Evolutionary conservation across 2,888 invertebrate genomes (phyloP), one percentile per base, ranked within the genome.

Genomic region (Cyclophora albipunctata): DNA sequence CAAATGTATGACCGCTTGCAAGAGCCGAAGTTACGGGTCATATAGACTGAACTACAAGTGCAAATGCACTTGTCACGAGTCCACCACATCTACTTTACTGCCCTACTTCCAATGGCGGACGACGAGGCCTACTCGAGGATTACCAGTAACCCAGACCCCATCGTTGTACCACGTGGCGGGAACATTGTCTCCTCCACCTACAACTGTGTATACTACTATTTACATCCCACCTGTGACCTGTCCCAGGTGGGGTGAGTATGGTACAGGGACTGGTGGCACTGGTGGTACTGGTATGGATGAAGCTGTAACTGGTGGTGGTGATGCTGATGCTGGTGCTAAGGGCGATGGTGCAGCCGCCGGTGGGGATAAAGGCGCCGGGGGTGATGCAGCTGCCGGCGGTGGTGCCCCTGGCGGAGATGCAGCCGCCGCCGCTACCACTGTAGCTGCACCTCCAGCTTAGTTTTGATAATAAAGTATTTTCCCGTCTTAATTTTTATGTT

Each of bases 81-180:
- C 80, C 62, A 81, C 75, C 54, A 78, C 75, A 0, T 68, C 73
- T 1, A 72, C 75, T 4, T 51, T 74, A 46, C 52, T 83, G 40
- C 83, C 83, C 5, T 81, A 68, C 57, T 83, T 79, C 52, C 73
- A 71, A 58, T 81, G 78, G 78, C 63, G 62, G 40, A 83, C 84
- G 20, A 84, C 76, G 52, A 78, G 81, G 3, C 81, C 79, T 2
- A 76, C 75, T 0, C 69, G 54, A 42, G 55, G 51, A 20, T 4
- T 67, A 3, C 77, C 75, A 2, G 63, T 53, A 47, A 82, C 79
- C 3, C 58, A 60, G n/a, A 77, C 78, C 49, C 73, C 76, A 0
- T 50, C 53, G n/a, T 63, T 82, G 3, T 84, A 79, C 48, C 60
- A 78, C 33, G 53, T 84, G 0, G 68, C 68, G 3, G 84, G 84